Conservation (phyloP, 1,140 invertebrate genomes). For the Ips nitidus region DNA sequence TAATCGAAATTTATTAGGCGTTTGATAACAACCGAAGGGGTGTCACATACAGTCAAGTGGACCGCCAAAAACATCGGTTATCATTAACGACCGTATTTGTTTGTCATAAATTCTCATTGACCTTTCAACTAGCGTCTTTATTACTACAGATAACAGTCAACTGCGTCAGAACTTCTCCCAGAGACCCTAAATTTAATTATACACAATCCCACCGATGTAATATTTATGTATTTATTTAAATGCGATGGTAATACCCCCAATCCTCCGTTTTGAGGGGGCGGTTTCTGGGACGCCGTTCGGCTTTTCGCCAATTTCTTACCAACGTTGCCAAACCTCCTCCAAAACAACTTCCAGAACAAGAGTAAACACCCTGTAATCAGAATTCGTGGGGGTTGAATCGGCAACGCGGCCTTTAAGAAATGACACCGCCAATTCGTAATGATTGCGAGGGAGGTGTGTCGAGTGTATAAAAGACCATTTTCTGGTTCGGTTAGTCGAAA, state of each 20-base stretch:
- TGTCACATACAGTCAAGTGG: not conserved
- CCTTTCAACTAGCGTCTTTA: not conserved
- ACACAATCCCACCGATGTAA: conserved; percentile 53
- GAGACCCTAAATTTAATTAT: conserved; percentile 52
- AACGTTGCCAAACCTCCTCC: not conserved
- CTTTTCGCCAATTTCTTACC: conserved; percentile 8
- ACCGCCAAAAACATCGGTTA: conserved; percentile 15
- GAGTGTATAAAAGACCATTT: conserved; percentile 37
- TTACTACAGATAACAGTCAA: not conserved
- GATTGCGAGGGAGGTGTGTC: conserved; percentile 31
- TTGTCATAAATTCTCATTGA: conserved; percentile 7
- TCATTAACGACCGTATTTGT: conserved; percentile 16
- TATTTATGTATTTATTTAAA: conserved; percentile 56
- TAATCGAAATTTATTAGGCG: conserved; percentile 14
- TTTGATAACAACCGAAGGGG: not conserved
- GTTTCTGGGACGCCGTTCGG: conserved; percentile 28
- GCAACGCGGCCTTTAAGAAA: conserved; percentile 22
- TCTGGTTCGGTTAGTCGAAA: conserved; percentile 37
- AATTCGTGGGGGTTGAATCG: not conserved
- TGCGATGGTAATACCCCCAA: conserved; percentile 51
- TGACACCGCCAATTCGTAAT: conserved; percentile 20
- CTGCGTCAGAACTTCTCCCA: not conserved
- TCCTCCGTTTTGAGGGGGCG: conserved; percentile 33
- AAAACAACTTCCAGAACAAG: too few relatives aligned
- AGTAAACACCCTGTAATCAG: too few relatives aligned